Evolutionary conservation across 2,888 invertebrate species (phyloP).

Genomic region (Lepeophtheirus nordmannii): DNA sequence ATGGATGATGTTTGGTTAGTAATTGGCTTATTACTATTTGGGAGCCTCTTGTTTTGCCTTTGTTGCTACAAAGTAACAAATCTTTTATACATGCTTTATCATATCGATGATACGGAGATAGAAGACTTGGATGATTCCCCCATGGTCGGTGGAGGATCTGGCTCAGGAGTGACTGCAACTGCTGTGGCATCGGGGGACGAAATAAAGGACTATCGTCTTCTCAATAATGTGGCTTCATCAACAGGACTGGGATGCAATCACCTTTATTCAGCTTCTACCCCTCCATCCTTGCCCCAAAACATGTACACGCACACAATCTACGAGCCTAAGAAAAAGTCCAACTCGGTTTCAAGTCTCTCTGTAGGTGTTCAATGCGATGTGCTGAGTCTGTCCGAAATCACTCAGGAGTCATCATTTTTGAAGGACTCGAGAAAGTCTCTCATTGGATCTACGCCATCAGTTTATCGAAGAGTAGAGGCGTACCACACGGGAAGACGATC

Average conservation of each 20-base stretch:
- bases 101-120: constrained; percentile 16
- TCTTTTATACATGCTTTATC: constrained; percentile 21
- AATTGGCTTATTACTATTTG: constrained; percentile 20
- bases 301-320: too few species aligned
- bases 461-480: not conserved
- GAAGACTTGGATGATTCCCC: constrained; percentile 5
- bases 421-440: not conserved
- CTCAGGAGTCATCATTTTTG: not conserved
- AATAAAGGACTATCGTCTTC: constrained; percentile 2
- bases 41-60: constrained; percentile 19
- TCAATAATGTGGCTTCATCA: not conserved
- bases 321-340: not conserved
- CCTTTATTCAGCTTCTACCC: not conserved
- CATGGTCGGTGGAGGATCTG: not conserved
- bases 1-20: constrained; percentile 24
- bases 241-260: not conserved
- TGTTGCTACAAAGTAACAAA: constrained; percentile 24
- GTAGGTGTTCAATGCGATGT: constrained; percentile 15
- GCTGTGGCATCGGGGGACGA: not conserved
- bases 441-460: not conserved
- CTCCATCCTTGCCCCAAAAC: too few species aligned
- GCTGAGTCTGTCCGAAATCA: not conserved
- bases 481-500: not conserved
- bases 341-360: constrained; percentile 6
- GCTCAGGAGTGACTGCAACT: not conserved